Conservation (phyloP, 2,888 invertebrate genomes). For the Fissipunctia ypsillon region DNA sequence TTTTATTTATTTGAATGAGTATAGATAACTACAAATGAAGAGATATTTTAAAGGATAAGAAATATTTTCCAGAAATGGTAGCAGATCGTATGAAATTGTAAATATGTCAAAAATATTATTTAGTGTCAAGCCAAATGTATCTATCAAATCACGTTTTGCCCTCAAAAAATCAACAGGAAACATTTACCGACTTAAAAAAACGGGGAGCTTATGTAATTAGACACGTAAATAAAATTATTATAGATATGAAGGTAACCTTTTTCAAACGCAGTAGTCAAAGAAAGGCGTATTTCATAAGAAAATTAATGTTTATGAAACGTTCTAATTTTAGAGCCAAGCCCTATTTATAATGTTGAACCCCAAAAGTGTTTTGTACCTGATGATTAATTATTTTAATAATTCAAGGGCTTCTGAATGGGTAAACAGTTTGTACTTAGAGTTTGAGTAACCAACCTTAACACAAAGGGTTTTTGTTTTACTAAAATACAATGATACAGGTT, state of each 20-base stretch:
- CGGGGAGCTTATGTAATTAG: background rate
- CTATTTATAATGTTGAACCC: slow-evolving; percentile 53
- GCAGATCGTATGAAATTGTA: background rate
- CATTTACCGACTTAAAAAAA: background rate
- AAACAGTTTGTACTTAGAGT: slow-evolving; percentile 48
- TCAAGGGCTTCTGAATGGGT: slow-evolving; percentile 53
- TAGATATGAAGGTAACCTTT: background rate
- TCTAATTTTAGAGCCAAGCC: slow-evolving; percentile 44
- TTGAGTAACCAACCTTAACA: slow-evolving; percentile 21
- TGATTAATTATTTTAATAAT: slow-evolving; percentile 66
- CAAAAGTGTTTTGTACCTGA: slow-evolving; percentile 49
- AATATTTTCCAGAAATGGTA: background rate
- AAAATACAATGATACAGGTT: slow-evolving; percentile 13
- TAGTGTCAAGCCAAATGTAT: background rate
- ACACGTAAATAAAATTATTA: background rate
- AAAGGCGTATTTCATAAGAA: slow-evolving; percentile 13
- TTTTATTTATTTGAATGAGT: no score
- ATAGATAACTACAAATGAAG: no score
- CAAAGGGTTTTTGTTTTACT: slow-evolving; percentile 43
- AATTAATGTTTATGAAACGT: slow-evolving; percentile 31
- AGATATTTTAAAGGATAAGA: background rate
- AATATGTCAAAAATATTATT: background rate
- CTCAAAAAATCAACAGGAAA: background rate
- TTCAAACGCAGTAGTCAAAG: slow-evolving; percentile 6
- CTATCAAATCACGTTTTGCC: background rate